Evolutionary conservation across 2,113 vertebrate genomes (phyloP), one percentile per base, ranked within the genome.

Genomic region (Syngnathoides biaculeatus): DNA sequence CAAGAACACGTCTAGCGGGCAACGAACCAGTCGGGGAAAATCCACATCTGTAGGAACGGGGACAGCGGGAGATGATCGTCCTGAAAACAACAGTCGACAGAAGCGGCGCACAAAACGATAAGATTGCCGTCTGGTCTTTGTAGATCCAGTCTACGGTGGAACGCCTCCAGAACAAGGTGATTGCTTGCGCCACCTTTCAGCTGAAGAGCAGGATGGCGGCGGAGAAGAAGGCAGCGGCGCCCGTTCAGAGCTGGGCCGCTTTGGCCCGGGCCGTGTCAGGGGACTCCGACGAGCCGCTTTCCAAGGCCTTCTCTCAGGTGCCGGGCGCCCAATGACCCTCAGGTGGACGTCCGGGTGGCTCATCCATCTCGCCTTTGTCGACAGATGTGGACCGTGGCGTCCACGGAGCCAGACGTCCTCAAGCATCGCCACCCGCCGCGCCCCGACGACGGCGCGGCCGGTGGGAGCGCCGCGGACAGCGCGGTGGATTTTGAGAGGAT

Each of bases 401-500:
- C 89, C 56, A 87, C 84, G 30, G 92, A 93, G 68, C 90, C 92
- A 2, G 24, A 83, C 59, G 86, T 85, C 26, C 71, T 89, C 19
- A 68, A 17, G 20, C 73, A 89, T 75, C 40, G 85, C 8, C 77
- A 82, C 45, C 90, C 86, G 17, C 84, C 84, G 0, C 71, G 67
- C 13, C 2, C 42, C 17, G 11, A 12, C 0, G 0, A 10, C 35
- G 22, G 48, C 10, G 55, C 27, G 4, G 3, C 10, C 8, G 59
- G 43, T 55, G n/a, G n/a, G 5, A 73, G 67, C 5, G 17, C 47
- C 52, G 0, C 30, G 4, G 74, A 67, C 19, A 65, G 10, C 12
- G 40, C 35, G 0, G 89, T 92, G 48, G 78, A 91, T 77, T 92
- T 92, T 82, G 91, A 92, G 79, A 92, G 40, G 70, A 80, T 93